Percentiles rank a stretch among this genome's conserved stretches.
These are phyloP conservation scores for Dryas iulia DNA, from an alignment of 1,140 invertebrate genomes.

Conservation along the genomic window DNA sequence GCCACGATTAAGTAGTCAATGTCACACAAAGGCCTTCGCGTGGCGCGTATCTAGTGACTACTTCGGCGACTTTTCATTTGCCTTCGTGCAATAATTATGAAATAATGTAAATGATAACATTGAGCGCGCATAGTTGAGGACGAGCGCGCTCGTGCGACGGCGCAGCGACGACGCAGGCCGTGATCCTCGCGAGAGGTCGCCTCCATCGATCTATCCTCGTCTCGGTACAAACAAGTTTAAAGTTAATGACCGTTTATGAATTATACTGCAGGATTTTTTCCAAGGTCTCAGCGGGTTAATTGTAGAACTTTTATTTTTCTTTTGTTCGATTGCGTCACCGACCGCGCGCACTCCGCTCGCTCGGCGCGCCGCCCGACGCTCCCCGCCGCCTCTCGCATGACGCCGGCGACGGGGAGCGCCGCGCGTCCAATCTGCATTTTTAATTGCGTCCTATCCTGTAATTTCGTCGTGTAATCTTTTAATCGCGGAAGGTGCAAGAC, in stretches of 20 bases:
- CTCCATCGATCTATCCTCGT: slow-evolving; percentile 26
- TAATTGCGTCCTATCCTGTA: slow-evolving; percentile 18
- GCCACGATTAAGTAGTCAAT: slow-evolving; percentile 4
- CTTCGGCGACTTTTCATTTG: slow-evolving; percentile 17
- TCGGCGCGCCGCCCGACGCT: slow-evolving; percentile 18
- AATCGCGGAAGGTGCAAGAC: slow-evolving; percentile 5
- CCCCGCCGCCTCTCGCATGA: background rate
- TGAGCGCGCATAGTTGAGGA: slow-evolving; percentile 15
- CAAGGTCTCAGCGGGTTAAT: slow-evolving; percentile 26
- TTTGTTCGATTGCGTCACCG: slow-evolving; percentile 27
- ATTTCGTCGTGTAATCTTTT: slow-evolving; percentile 25
- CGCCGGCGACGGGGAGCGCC: background rate
- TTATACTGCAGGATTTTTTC: slow-evolving; percentile 28
- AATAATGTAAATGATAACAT: slow-evolving; percentile 19
- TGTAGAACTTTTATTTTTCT: slow-evolving; percentile 30
- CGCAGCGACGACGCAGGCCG: slow-evolving; percentile 18
- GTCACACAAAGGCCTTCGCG: slow-evolving; percentile 16
- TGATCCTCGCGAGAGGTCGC: slow-evolving; percentile 37
- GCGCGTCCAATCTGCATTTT: slow-evolving; percentile 27
- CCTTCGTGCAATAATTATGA: slow-evolving; percentile 18
- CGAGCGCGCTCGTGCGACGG: too few relatives aligned
- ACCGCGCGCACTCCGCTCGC: too few relatives aligned
- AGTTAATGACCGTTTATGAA: slow-evolving; percentile 38
- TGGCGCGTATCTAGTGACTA: slow-evolving; percentile 10
- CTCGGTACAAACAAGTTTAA: slow-evolving; percentile 30